A percentile compares a stretch with the other conserved stretches of the same genome.
Evolutionary conservation across 1,140 invertebrate genomes (phyloP).

Genomic region (Ericerus pela): DNA sequence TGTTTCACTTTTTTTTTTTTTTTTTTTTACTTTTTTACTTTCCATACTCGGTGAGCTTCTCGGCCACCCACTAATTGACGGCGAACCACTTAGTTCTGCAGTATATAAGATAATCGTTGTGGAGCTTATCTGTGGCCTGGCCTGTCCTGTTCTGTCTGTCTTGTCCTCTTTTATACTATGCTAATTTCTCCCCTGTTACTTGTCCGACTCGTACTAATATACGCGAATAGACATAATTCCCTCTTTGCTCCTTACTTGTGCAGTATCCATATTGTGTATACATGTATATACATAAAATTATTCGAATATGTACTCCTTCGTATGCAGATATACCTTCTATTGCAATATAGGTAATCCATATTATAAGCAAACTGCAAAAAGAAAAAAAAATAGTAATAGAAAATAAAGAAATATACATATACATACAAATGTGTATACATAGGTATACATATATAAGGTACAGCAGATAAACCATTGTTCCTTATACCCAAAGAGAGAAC

Average conservation of each 20-base stretch:
- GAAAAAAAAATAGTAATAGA: too few species aligned
- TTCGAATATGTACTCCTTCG: too few species aligned
- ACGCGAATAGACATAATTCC: slow-evolving; percentile 5
- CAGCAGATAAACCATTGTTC: too few species aligned
- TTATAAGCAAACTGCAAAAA: too few species aligned
- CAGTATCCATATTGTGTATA: too few species aligned
- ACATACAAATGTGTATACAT: too few species aligned
- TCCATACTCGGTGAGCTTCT: slow-evolving; percentile 8
- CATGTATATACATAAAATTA: too few species aligned
- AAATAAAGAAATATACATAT: too few species aligned
- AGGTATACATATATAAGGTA: too few species aligned
- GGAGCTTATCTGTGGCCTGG: slow-evolving; percentile 6
- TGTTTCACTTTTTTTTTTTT: too few species aligned
- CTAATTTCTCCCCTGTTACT: slow-evolving; percentile 11
- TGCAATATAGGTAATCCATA: not conserved
- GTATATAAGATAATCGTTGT: slow-evolving; percentile 12
- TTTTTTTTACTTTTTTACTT: too few species aligned
- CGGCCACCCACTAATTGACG: slow-evolving; percentile 9
- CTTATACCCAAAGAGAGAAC: not conserved
- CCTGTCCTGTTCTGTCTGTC: slow-evolving; percentile 9
- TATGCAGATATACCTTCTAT: not conserved
- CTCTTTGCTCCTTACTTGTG: not conserved
- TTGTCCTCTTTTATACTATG: slow-evolving; percentile 12
- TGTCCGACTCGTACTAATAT: slow-evolving; percentile 9
- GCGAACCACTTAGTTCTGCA: slow-evolving; percentile 10